phyloP scores from a whole-genome alignment of 2,797 vertebrate genomes.

The Capromys pilorides region DNA sequence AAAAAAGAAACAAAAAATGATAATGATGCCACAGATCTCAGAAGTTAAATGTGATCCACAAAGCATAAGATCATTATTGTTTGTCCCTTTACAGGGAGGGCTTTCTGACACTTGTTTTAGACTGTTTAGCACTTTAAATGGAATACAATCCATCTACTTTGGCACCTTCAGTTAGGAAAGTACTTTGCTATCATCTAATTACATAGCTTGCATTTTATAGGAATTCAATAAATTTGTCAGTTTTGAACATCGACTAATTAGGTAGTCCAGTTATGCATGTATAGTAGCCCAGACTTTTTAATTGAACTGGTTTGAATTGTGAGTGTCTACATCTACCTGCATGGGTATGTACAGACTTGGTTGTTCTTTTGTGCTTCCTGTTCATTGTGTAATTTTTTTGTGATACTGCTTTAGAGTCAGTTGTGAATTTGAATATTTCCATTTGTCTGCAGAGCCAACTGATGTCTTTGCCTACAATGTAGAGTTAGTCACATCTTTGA shows the following conservation, averaged over 20 bases:
- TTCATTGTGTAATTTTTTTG: not conserved
- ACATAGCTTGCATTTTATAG: constrained; percentile 11
- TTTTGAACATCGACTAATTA: not conserved
- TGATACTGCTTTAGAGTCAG: not conserved
- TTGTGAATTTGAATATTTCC: constrained; percentile 22
- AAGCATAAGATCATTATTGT: not conserved
- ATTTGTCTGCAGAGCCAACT: not conserved
- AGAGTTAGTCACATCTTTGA: not conserved
- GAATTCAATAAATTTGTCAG: not conserved
- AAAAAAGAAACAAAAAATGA: not conserved
- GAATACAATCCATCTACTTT: not conserved
- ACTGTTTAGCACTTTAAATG: not conserved
- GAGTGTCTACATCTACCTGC: not conserved
- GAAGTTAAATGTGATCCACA: not conserved
- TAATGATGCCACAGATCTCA: not conserved
- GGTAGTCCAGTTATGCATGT: not conserved
- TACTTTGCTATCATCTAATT: constrained; percentile 8
- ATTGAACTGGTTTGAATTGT: not conserved
- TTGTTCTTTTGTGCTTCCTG: not conserved
- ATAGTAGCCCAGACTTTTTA: not conserved
- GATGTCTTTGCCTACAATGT: not conserved
- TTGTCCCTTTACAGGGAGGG: not conserved
- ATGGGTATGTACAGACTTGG: too few species aligned
- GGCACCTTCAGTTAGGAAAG: not conserved
- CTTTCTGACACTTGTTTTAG: not conserved